phyloP scores from a whole-genome alignment of 2,113 vertebrate species.

The Tauraco erythrolophus region DNA sequence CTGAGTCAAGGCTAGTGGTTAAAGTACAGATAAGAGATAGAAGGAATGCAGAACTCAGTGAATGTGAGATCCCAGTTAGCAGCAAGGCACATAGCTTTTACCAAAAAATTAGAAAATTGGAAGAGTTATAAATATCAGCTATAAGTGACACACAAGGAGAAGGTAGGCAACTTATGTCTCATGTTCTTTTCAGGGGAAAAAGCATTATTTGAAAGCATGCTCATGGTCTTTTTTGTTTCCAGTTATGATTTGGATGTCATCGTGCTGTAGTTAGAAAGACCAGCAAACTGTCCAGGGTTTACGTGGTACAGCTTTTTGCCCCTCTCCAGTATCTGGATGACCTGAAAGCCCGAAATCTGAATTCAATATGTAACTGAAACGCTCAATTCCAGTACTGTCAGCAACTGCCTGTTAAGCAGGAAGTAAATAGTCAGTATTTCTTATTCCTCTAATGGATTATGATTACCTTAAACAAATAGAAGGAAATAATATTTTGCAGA shows the following conservation, averaged over 20 bases:
- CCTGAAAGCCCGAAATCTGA: not conserved
- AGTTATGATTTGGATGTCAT: not conserved
- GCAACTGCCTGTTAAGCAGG: not conserved
- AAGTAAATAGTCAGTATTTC: not conserved
- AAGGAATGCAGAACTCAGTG: not conserved
- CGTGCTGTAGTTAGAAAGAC: not conserved
- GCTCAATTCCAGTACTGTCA: rapidly evolving
- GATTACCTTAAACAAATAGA: not conserved
- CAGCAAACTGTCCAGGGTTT: not conserved
- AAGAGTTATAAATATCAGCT: not conserved
- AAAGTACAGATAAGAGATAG: not conserved
- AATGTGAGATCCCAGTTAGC: not conserved
- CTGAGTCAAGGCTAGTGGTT: not conserved
- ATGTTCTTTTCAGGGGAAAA: not conserved
- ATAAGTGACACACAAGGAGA: not conserved
- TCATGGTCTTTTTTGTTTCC: not conserved
- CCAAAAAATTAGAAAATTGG: not conserved
- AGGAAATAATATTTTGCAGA: not conserved
- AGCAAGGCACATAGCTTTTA: not conserved
- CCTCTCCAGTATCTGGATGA: not conserved
- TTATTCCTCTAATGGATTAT: rapidly evolving
- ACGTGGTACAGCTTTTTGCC: not conserved
- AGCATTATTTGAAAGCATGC: not conserved
- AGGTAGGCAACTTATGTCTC: not conserved
- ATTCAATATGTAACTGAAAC: not conserved